phyloP scores from a whole-genome alignment of 2,113 vertebrate genomes.

The Columbina picui region DNA sequence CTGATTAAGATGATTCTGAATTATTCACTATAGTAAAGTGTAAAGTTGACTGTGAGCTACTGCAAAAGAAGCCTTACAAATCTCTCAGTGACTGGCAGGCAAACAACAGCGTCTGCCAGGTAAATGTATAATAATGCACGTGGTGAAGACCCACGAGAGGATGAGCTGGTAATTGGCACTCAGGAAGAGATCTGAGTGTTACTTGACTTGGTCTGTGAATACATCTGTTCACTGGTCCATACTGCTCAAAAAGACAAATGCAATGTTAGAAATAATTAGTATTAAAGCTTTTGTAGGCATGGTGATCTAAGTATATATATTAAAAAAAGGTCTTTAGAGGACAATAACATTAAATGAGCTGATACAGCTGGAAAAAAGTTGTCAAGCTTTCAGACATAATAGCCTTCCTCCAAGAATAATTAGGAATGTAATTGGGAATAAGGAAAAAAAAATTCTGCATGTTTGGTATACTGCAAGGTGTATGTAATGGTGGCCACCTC shows the following conservation, averaged over 20 bases:
- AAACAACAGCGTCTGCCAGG: background rate
- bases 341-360: background rate
- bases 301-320: background rate
- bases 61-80: background rate
- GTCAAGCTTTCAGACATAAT: background rate
- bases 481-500: background rate
- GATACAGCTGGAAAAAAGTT: background rate
- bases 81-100: background rate
- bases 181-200: background rate
- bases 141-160: background rate
- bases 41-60: background rate
- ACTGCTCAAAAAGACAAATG: background rate
- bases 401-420: background rate
- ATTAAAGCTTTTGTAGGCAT: background rate
- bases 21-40: background rate
- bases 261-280: background rate
- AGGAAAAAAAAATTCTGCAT: background rate
- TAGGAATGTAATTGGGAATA: background rate
- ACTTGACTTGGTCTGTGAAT: background rate
- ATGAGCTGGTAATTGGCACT: background rate
- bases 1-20: background rate
- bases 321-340: background rate
- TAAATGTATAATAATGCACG: accelerated
- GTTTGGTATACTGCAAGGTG: background rate
- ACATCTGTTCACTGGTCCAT: background rate